These are phyloP conservation scores for Nylanderia fulva DNA, from an alignment of 1,140 invertebrate genomes.

Conservation along the genomic window DNA sequence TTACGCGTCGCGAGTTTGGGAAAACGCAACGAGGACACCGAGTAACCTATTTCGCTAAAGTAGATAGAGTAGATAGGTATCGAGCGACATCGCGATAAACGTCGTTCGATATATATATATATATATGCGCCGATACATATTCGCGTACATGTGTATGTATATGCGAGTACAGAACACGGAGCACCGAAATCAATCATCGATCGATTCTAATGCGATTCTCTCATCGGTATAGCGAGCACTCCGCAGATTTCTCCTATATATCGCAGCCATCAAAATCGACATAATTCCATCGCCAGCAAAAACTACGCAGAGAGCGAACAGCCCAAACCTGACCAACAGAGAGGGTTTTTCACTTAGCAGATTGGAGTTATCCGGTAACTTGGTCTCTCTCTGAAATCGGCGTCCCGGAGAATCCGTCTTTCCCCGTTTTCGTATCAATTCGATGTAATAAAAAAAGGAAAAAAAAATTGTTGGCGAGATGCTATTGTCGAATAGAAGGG, in stretches of 20 bases:
- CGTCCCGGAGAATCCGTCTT: slow-evolving; percentile 43
- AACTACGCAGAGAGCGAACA: slow-evolving; percentile 53
- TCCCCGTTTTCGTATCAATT: not conserved
- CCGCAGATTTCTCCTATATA: slow-evolving; percentile 46
- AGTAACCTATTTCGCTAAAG: slow-evolving; percentile 12
- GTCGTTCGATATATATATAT: not conserved
- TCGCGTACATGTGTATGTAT: too few species aligned
- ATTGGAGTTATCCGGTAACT: slow-evolving; percentile 71
- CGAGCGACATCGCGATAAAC: slow-evolving; percentile 28
- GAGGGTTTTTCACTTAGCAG: slow-evolving; percentile 76
- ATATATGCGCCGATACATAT: slow-evolving; percentile 1
- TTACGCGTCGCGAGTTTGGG: slow-evolving; percentile 30
- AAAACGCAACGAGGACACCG: slow-evolving; percentile 27
- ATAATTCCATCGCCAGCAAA: slow-evolving; percentile 69
- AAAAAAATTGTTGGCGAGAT: not conserved
- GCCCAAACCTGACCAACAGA: slow-evolving; percentile 60
- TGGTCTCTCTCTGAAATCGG: slow-evolving; percentile 52
- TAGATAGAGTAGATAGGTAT: not conserved
- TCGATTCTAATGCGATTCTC: slow-evolving; percentile 39
- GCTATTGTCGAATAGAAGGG: not conserved
- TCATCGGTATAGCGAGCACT: not conserved
- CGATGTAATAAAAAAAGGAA: slow-evolving; percentile 21
- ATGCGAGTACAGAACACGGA: not conserved
- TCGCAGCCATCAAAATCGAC: slow-evolving; percentile 66
- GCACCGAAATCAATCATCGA: slow-evolving; percentile 26